phyloP scores from a whole-genome alignment of 2,797 vertebrate genomes.

The Ceryle rudis region DNA sequence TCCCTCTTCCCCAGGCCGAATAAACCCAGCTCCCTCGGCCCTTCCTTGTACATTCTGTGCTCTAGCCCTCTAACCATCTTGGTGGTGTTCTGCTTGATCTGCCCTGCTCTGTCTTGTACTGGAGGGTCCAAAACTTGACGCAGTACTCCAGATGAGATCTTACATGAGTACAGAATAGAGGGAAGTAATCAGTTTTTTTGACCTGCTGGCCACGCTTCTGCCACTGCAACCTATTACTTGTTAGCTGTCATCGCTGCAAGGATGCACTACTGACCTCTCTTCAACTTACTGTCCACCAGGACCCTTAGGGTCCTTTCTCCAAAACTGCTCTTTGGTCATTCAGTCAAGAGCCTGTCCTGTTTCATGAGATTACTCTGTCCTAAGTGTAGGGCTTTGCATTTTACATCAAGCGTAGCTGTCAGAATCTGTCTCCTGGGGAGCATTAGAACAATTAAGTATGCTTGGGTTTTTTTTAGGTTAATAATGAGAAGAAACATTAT shows the following conservation, averaged over 20 bases:
- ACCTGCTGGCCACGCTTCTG: not conserved
- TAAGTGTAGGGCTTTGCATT: not conserved
- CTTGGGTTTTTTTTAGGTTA: not conserved
- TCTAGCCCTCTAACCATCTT: not conserved
- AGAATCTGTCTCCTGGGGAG: not conserved
- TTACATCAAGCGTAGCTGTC: not conserved
- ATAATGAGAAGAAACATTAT: not conserved
- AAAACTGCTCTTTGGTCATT: not conserved
- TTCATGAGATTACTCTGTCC: not conserved
- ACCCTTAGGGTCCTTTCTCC: not conserved
- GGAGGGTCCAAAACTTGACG: not conserved
- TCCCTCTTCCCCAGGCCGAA: not conserved
- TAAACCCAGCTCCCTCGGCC: not conserved
- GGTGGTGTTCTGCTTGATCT: not conserved
- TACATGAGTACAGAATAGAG: not conserved
- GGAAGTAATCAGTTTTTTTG: not conserved
- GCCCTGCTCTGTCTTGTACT: not conserved
- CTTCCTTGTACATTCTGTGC: rapidly evolving
- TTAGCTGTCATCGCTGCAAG: not conserved
- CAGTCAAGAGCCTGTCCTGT: not conserved
- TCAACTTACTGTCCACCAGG: not conserved
- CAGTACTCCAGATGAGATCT: not conserved
- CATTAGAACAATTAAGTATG: not conserved
- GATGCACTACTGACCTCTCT: not conserved
- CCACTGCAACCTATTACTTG: not conserved